These are phyloP conservation scores for Exephanes ischioxanthus DNA, from an alignment of 2,888 invertebrate genomes.

Conservation along the genomic window DNA sequence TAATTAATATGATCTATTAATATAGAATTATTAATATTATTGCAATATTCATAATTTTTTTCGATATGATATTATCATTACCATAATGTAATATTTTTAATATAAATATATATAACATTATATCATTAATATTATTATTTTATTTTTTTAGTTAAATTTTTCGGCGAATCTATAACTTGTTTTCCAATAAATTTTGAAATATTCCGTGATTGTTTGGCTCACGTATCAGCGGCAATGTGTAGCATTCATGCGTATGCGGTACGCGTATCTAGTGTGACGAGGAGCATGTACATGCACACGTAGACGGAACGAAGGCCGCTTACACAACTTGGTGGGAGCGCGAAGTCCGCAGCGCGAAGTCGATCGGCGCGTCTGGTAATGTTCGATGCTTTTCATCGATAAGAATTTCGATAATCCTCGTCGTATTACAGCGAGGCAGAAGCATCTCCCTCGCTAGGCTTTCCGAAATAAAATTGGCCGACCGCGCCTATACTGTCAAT, in stretches of 20 bases:
- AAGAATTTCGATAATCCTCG: slow-evolving; percentile 9
- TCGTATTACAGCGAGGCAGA: background rate
- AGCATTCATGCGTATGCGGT: background rate
- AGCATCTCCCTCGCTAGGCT: slow-evolving; percentile 1
- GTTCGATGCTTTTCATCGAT: slow-evolving; percentile 42
- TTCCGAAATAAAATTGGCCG: background rate
- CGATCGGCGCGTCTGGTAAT: slow-evolving; percentile 25
- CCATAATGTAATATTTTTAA: no score
- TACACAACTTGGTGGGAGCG: slow-evolving; percentile 13
- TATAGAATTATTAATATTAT: no score
- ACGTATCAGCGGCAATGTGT: slow-evolving; percentile 20
- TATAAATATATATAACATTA: no score
- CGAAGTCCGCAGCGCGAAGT: slow-evolving; percentile 39
- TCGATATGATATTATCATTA: no score
- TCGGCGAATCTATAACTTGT: background rate
- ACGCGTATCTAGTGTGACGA: slow-evolving; percentile 17
- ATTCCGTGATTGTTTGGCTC: background rate
- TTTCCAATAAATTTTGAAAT: background rate
- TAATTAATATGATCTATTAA: no score
- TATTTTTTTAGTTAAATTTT: no score
- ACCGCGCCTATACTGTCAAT: background rate
- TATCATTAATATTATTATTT: no score
- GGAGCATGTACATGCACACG: slow-evolving; percentile 13
- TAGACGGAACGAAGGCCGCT: slow-evolving; percentile 34
- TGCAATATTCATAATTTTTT: no score